Base-by-base conservation (phyloP, 1,140 invertebrate genomes). In the Lucilia sericata region DNA sequence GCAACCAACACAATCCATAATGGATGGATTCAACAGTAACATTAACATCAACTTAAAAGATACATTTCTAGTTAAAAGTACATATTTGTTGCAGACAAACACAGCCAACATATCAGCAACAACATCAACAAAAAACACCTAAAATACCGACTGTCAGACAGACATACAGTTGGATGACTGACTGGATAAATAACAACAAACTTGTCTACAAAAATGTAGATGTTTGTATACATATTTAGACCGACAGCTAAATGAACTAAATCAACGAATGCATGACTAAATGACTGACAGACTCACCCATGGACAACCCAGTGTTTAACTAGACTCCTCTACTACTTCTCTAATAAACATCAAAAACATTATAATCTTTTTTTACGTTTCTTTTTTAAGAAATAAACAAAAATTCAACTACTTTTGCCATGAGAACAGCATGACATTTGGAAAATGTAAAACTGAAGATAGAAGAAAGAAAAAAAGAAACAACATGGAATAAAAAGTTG, bases 331-430 rank as follows among this genome's bases (percentile, higher is more conserved):
- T 42, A 42, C 42, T 42, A 42, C 42, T 42, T 8, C 42, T 42
- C 42, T 42, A 55, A 55, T 55, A 55, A 55, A 55, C 51, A 55
- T 55, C 51, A 55, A 55, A 55, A 55, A 55, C 51, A 55, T 55
- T 55, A n/a, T 13, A n/a, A 55, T 55, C 12, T 55, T 55, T 55
- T n/a, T 55, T 55, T 42, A 42, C 5, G 42, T 8, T 42, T 42
- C 5, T 42, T 42, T 42, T 42, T 42, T 10, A 7, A 0, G 2
- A 42, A 42, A 42, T 8, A 42, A 10, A 42, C 7, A 55, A 14
- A 55, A 55, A 55, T 55, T 55, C 42, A 42, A 42, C 42, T 55
- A 55, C 51, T 55, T 42, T 55, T 55, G 51, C 51, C 51, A 55
- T 55, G 51, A 55, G 51, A 55, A 55, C 51, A 55, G 12, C 51